Percentiles rank a stretch among this genome's conserved stretches.
Conservation (phyloP, 2,888 invertebrate species). For the Apoderus coryli region DNA sequence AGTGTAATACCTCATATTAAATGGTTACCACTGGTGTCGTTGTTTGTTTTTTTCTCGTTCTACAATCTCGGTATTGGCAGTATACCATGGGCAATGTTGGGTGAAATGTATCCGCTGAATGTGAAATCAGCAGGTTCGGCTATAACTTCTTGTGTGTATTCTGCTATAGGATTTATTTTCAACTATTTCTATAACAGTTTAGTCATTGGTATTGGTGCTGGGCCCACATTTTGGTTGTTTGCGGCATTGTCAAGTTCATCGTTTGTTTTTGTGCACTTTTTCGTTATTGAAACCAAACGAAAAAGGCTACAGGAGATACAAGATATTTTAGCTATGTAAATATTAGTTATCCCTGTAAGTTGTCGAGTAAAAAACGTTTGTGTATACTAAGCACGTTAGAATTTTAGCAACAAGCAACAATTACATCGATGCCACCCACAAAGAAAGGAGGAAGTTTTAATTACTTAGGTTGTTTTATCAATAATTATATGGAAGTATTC, state of each 20-base stretch:
- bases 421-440: too few relatives aligned
- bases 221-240: slow-evolving; percentile 57
- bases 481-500: too few relatives aligned
- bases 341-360: too few relatives aligned
- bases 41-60: slow-evolving; percentile 56
- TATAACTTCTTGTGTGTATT: slow-evolving; percentile 59
- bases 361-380: too few relatives aligned
- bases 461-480: too few relatives aligned
- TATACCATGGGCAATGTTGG: slow-evolving; percentile 42
- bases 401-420: too few relatives aligned
- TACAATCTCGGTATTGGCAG: slow-evolving; percentile 58
- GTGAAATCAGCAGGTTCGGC: slow-evolving; percentile 34
- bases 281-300: slow-evolving; percentile 58
- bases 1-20: slow-evolving; percentile 12
- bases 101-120: slow-evolving; percentile 64
- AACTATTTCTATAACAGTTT: slow-evolving; percentile 53
- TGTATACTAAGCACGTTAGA: too few relatives aligned
- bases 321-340: slow-evolving; percentile 21
- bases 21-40: slow-evolving; percentile 18
- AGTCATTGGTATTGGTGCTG: slow-evolving; percentile 40
- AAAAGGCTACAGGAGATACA: slow-evolving; percentile 74
- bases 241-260: slow-evolving; percentile 25
- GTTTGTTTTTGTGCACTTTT: slow-evolving; percentile 15
- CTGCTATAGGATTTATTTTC: slow-evolving; percentile 58
- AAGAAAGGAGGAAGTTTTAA: too few relatives aligned